Evolutionary conservation across 1,140 invertebrate genomes (phyloP).

Genomic region (Piezodorus guildinii): DNA sequence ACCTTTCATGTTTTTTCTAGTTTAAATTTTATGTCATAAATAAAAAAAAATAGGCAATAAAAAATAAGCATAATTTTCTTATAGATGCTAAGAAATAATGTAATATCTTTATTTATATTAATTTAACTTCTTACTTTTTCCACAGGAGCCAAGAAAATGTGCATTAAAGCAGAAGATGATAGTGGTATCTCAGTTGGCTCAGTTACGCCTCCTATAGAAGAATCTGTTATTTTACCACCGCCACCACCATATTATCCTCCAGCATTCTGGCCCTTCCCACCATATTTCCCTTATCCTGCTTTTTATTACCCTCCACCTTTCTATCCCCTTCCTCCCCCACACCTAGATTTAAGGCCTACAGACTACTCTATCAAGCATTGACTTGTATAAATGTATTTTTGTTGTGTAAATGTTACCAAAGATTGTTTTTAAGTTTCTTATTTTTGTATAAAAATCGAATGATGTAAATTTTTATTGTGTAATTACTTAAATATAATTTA

Average conservation of each 20-base stretch:
- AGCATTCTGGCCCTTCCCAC: slow-evolving; percentile 16
- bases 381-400: neutral
- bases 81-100: too few species aligned
- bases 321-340: slow-evolving; percentile 5
- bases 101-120: neutral
- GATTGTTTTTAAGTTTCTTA: slow-evolving; percentile 1
- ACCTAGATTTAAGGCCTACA: slow-evolving; percentile 2
- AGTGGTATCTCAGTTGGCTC: slow-evolving; percentile 21
- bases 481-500: neutral
- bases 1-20: too few species aligned
- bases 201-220: slow-evolving; percentile 21
- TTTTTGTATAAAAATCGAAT: neutral
- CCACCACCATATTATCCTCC: slow-evolving; percentile 8
- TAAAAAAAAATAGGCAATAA: too few species aligned
- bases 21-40: too few species aligned
- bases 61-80: too few species aligned
- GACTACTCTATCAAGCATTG: slow-evolving; percentile 17
- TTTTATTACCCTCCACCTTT: slow-evolving; percentile 14
- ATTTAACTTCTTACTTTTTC: neutral
- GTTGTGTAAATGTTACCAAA: slow-evolving; percentile 1
- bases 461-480: neutral
- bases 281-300: slow-evolving; percentile 10
- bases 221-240: slow-evolving; percentile 6
- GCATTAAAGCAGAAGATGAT: slow-evolving; percentile 16
- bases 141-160: slow-evolving; percentile 1